Base-by-base conservation (phyloP, 2,113 vertebrate species). In the Picathartes gymnocephalus region DNA sequence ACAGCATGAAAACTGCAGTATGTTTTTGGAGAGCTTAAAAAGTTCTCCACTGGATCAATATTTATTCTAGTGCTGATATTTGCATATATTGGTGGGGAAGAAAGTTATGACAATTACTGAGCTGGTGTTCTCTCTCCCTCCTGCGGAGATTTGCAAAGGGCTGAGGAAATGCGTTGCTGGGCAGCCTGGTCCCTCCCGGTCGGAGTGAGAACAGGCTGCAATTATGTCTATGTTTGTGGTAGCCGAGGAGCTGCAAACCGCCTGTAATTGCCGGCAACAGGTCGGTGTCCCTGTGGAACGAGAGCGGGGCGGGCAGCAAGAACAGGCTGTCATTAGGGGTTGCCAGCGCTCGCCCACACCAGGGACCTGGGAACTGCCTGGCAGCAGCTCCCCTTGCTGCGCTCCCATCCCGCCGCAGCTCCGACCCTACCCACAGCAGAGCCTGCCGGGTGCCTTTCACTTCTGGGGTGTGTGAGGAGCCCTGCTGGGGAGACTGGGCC, bases 191-290 rank as follows among this genome's bases (percentile, higher is more conserved):
- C 78, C 78, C 73, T 90, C 92, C 54, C 7, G 11, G 56, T 61
- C 3, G 7, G 23, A 37, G 48, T 4, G 86, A 47, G 86, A 76
- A 45, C 65, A 84, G 61, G 45, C 90, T 80, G 87, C 70, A 68
- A 77, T 93, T 92, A 86, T 31, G 70, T 64, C 82, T 78, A 0
- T 45, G 81, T 81, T 84, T 83, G 74, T 72, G 87, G 90, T 7
- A 62, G 85, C 70, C 20, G 4, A 30, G 68, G 48, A 74, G 70
- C 61, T 91, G 78, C 95, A 60, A 81, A 74, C 92, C 45, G 5
- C 76, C 80, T 50, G 58, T 87, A 92, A 96, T 95, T 93, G 93
- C 85, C 33, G 42, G 85, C 93, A 88, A 24, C 85, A 53, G 88
- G 85, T 82, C 57, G 17, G 40, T 82, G 86, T 79, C 70, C 69